Evolutionary conservation across 2,797 vertebrate species (phyloP), one percentile per base, ranked within the genome.

Genomic region (Sebastes vulpes): DNA sequence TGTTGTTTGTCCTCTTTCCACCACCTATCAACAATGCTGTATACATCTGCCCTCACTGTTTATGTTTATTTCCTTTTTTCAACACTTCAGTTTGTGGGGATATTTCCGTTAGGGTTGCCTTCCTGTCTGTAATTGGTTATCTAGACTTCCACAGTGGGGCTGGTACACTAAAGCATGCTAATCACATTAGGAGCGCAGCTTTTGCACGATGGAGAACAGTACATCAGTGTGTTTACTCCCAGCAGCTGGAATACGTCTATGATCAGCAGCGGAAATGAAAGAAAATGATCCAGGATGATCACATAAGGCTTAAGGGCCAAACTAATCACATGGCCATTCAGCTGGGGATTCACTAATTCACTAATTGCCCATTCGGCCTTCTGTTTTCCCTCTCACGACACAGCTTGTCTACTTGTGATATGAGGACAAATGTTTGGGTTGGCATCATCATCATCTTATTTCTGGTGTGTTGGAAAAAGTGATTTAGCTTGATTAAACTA

Each of bases 281-380:
- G 75, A 87, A 92, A 92, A 94, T 92, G 84, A 85, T 87, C 81
- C 73, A 77, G 82, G 87, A 89, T 84, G 91, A 88, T 90, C 81
- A 86, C 72, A 67, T 63, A 56, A 76, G 68, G 65, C 84, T 85
- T 82, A 53, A 71, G 71, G 79, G 77, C 57, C 82, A 64, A 75
- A 48, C 75, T 87, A 80, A 93, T 95, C 86, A 85, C 79, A 88
- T 93, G 91, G 87, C 77, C 70, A n/a, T 76, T 90, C 83, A 85
- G 81, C 77, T 85, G 80, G 81, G 79, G 61, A 87, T 86, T 88
- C 78, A 57, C 79, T 81, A 82, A 86, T 79, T 83, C 21, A 28
- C 77, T 86, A 83, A 91, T 84, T 81, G 53, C 28, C 67, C 80
- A 82, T 86, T 86, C 50, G 9, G 64, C 54, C 71, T 57, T 75